These are phyloP conservation scores for Epiblema foenella DNA, from an alignment of 2,888 invertebrate species.

Conservation along the genomic window DNA sequence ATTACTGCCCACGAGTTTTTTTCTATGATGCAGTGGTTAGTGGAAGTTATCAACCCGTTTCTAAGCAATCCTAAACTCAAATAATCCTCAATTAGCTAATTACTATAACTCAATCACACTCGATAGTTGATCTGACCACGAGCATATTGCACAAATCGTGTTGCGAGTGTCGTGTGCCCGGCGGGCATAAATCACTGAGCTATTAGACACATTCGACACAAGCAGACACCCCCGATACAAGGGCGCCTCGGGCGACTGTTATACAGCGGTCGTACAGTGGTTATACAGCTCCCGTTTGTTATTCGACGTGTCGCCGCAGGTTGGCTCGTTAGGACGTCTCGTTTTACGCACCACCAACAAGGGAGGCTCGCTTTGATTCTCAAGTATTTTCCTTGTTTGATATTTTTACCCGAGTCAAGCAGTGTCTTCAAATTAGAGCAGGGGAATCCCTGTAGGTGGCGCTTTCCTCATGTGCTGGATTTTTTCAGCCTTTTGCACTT, in stretches of 20 bases:
- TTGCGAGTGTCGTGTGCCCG: slow-evolving; percentile 19
- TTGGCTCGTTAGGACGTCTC: slow-evolving; percentile 72
- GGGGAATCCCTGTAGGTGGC: slow-evolving; percentile 1
- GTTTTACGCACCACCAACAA: slow-evolving; percentile 67
- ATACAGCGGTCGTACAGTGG: not conserved
- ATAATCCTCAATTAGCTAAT: slow-evolving; percentile 8
- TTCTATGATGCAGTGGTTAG: not conserved
- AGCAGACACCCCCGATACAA: slow-evolving; percentile 6
- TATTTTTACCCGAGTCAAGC: slow-evolving; percentile 59
- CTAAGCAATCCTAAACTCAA: not conserved
- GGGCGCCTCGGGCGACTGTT: slow-evolving; percentile 24
- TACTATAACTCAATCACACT: slow-evolving; percentile 20
- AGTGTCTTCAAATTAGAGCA: slow-evolving; percentile 70
- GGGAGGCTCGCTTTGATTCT: slow-evolving; percentile 70
- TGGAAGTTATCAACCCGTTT: not conserved
- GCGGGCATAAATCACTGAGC: slow-evolving; percentile 26
- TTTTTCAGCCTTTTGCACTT: not conserved
- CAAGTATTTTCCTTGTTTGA: slow-evolving; percentile 65
- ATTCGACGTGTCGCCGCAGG: slow-evolving; percentile 63
- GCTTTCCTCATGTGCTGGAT: not conserved
- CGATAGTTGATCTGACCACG: slow-evolving; percentile 10
- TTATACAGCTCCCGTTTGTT: slow-evolving; percentile 52
- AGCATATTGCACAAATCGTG: slow-evolving; percentile 30
- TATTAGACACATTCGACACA: slow-evolving; percentile 21
- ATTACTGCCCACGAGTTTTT: too few species aligned